Conservation (phyloP, 2,797 vertebrate genomes). For the Buphagus erythrorhynchus region DNA sequence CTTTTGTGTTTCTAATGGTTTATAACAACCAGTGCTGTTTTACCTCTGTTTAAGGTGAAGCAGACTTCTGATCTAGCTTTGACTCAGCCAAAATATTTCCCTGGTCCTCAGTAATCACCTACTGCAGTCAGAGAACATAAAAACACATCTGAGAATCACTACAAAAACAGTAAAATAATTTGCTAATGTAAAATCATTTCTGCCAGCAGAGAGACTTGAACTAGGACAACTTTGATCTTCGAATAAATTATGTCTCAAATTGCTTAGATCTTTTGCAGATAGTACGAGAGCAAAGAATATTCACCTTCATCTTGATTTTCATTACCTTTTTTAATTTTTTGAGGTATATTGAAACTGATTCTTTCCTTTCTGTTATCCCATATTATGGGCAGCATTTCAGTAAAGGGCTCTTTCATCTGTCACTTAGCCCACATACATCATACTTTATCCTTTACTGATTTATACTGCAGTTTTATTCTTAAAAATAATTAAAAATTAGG, state of each 20-base stretch:
- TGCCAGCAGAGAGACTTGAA: slow-evolving; percentile 22
- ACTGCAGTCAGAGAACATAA: background rate
- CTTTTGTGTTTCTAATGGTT: background rate
- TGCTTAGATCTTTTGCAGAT: slow-evolving; percentile 32
- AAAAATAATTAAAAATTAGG: background rate
- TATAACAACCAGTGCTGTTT: background rate
- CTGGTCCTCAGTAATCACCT: background rate
- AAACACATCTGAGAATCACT: background rate
- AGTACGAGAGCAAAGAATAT: background rate
- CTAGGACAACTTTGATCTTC: slow-evolving; percentile 59
- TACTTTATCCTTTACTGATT: background rate
- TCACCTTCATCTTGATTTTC: background rate
- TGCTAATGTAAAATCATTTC: background rate
- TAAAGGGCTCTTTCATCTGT: background rate
- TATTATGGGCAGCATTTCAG: background rate
- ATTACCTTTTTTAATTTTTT: background rate
- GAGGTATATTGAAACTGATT: background rate
- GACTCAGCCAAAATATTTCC: background rate
- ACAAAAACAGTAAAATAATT: slow-evolving; percentile 26
- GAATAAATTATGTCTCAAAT: slow-evolving; percentile 36
- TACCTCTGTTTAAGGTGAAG: background rate
- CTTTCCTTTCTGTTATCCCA: background rate
- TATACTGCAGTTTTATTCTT: background rate
- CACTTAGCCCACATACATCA: background rate
- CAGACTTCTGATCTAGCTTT: background rate